Base-by-base conservation (phyloP, 2,797 vertebrate genomes). In the Sparidentex hasta region DNA sequence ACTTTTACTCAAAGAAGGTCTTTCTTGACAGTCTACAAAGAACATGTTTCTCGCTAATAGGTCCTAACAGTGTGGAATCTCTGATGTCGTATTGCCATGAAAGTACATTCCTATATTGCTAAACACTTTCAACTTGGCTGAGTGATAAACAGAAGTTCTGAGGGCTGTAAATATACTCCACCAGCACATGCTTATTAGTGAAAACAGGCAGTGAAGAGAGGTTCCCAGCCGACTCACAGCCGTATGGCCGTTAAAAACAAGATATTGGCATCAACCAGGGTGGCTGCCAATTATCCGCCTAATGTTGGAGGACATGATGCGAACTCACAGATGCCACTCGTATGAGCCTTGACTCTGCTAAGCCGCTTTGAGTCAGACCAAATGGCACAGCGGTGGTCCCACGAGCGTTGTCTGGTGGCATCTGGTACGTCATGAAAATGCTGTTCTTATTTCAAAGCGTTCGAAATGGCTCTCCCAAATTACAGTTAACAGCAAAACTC, bases 241-340 rank as follows among this genome's bases (percentile, higher is more conserved):
- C 44, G 20, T 51, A 73, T 55, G 64, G 65, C 57, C 41, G 62
- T 48, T 38, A 59, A 76, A 87, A 82, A 70, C 59, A 52, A 64
- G 57, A 73, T 50, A 56, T n/a, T 57, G 59, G 58, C 71, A 69
- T 72, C 74, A 41, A 41, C 63, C 25, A 20, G 27, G n/a, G 67
- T 25, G 11, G 68, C 76, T 72, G 66, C 72, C 83, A 83, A 64
- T 78, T 82, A 85, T 77, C 54, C 1, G 3, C 47, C 62, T 65
- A 74, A 74, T 65, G 77, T 81, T 62, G 52, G 56, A 68, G 61
- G 61, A 86, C 43, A 46, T 63, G 23, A 81, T 71, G 50, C 74
- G 50, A 84, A 68, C 76, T 84, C 83, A 48, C 84, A 88, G 83
- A 87, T 85, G 83, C 57, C 48, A 62, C 50, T 59, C 65, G 70